Percentiles rank a stretch among this genome's conserved stretches.
Conservation (phyloP, 2,113 vertebrate genomes). For the Balaeniceps rex region DNA sequence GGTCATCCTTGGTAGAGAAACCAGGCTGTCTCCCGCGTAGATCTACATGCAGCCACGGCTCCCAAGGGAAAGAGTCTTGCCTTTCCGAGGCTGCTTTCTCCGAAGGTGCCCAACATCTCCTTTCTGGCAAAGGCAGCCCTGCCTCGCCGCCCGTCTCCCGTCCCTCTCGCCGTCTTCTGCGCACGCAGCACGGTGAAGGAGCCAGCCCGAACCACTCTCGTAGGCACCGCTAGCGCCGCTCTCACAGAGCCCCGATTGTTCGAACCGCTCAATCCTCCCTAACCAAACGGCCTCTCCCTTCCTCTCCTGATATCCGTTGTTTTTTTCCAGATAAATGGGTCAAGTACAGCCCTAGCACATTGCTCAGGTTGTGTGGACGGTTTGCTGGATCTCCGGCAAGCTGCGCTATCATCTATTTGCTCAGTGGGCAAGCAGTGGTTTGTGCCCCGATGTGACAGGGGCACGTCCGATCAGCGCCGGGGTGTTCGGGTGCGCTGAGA, state of each 20-base stretch:
- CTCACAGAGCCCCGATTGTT: neutral
- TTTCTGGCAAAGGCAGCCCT: neutral
- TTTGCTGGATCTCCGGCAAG: neutral
- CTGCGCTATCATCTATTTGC: neutral
- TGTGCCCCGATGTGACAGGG: too few species aligned
- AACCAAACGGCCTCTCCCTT: neutral
- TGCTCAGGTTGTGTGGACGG: neutral
- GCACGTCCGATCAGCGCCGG: rapidly evolving
- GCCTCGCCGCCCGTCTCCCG: neutral
- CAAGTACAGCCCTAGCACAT: neutral
- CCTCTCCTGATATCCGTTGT: neutral
- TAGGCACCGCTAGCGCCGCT: neutral
- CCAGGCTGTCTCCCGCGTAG: rapidly evolving
- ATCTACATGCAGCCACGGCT: rapidly evolving
- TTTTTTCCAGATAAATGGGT: neutral
- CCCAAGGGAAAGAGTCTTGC: neutral
- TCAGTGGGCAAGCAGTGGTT: neutral
- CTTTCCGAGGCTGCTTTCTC: neutral
- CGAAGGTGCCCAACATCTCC: neutral
- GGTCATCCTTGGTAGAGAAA: rapidly evolving
- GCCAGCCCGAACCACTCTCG: neutral
- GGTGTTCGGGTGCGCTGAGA: rapidly evolving
- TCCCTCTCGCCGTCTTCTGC: neutral
- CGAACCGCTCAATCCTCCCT: rapidly evolving
- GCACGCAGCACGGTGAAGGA: neutral